Base-by-base conservation (phyloP, 1,140 invertebrate genomes). In the Drosophila takahashii region DNA sequence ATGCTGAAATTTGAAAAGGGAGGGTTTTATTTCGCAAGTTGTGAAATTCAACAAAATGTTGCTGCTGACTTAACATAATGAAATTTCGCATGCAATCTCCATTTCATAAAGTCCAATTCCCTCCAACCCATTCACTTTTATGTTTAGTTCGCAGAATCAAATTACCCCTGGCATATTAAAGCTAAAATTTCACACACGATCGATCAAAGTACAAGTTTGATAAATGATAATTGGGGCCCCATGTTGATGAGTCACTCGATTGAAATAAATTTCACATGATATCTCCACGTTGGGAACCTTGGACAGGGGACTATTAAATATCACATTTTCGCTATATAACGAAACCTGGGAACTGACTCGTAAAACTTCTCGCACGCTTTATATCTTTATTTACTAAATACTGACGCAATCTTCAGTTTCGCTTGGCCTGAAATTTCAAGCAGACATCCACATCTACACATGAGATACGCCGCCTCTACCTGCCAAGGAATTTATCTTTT, bases 351-450 rank as follows among this genome's bases (percentile, higher is more conserved):
- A 41, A 41, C 44, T 66, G 3, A 11, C 16, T 41, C 16, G 26
- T 27, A 48, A 42, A 36, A 34, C 37, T 52, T n/a, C 32, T 45
- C 39, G n/a, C 22, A 53, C 39, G 18, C 16, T 39, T 69, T 39
- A 44, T 64, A 62, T 44, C 11, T 27, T 29, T 27, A n/a, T 47
- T 6, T 29, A n/a, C 13, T 15, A 15, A 50, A 8, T 2, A 26
- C 67, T 70, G 34, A 57, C 67, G 42, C 36, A 70, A 57, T 70
- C 59, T 66, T 6, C 22, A 70, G 34, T 47, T 48, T 18, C 22
- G 41, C n/a, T 13, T 13, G 16, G 27, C 22, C 42, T 70, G 51
- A 70, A 70, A 70, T 70, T 70, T 70, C 67, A 57, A 44, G n/a
- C 65, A 48, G 50, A 22, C 47, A 70, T 32, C 64, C 32, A 18